Evolutionary conservation across 2,113 vertebrate genomes (phyloP), one percentile per base, ranked within the genome.

Genomic region (Ptyas mucosa): DNA sequence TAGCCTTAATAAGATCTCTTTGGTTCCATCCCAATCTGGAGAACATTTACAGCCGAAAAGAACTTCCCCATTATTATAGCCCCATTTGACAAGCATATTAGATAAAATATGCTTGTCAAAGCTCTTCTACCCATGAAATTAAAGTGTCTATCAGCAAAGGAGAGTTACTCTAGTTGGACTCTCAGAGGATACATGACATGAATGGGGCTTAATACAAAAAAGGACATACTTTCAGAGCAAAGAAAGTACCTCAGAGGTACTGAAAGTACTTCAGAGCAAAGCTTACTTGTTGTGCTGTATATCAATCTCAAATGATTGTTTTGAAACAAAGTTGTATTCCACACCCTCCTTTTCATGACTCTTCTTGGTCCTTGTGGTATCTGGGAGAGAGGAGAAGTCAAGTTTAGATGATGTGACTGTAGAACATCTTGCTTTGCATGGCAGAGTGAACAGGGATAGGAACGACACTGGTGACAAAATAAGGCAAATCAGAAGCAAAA

Each of bases 301-400:
- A 94, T 98, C 98, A 0, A 97, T 97, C 95, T 99, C 99, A 53
- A 99, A 99, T 0, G 98, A 97, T 57, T 98, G 98, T 96, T 98
- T 99, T 39, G 98, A 98, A 94, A 99, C 98, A 94, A 99, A 99
- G 96, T 99, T 98, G 94, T 99, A 99, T 91, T 99, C 99, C 34
- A 99, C 97, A 29, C 99, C 99, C 54, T 99, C 99, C 89, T 98
- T 98, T 97, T 99, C 99, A 0, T 99, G 98, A 95, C 97, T 97
- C 96, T 98, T 99, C 91, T 97, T 98, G 95, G 98, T 96, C 92
- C 99, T 98, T 87, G 99, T 99, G 92, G 99, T 99, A 95, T 99
- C 99, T 98, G 94, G 91, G 95, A 96, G 55, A 91, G 94, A 91
- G 91, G 11, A 34, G 91, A 94, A 91, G 21, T 51, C 46, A 54